A percentile compares a stretch with the other conserved stretches of the same genome.
phyloP scores from a whole-genome alignment of 2,888 invertebrate genomes.

The Sisyra nigra region DNA sequence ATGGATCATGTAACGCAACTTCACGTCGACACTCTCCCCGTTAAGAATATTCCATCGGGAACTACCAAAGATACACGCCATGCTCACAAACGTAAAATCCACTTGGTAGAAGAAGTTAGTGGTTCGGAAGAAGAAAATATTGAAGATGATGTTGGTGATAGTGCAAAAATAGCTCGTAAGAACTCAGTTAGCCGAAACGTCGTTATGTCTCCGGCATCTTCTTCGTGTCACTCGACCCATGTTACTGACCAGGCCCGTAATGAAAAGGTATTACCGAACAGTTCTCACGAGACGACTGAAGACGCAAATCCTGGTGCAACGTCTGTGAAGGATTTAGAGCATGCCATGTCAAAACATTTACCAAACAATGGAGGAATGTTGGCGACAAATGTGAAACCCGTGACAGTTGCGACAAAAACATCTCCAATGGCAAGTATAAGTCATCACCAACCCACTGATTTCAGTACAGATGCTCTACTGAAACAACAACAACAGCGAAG shows the following conservation, averaged over 20 bases:
- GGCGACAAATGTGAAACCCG: conserved; percentile 33
- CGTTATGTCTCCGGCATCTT: conserved; percentile 40
- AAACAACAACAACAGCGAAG: conserved; percentile 66
- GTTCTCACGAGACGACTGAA: conserved; percentile 26
- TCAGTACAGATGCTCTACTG: conserved; percentile 68
- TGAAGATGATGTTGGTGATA: conserved; percentile 26
- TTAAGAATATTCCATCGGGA: conserved; percentile 8
- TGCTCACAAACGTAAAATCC: conserved; percentile 43
- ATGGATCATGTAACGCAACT: conserved; percentile 32
- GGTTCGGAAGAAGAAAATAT: conserved; percentile 33
- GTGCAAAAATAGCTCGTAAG: conserved; percentile 13
- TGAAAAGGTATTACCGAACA: conserved; percentile 19
- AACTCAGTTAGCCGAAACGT: conserved; percentile 22
- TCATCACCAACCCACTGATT: conserved; percentile 65
- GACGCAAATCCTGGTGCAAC: conserved; percentile 29
- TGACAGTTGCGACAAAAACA: conserved; percentile 31
- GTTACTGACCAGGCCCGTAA: conserved; percentile 29
- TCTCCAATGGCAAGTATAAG: conserved; percentile 37
- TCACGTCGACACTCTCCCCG: conserved; percentile 21
- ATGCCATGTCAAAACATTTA: conserved; percentile 92
- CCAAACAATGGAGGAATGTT: conserved; percentile 37
- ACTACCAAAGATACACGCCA: conserved; percentile 16
- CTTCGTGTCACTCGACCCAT: conserved; percentile 46
- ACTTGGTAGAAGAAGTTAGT: conserved; percentile 29
- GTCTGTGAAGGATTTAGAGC: conserved; percentile 83